Percentiles rank a stretch among this genome's conserved stretches.
These are phyloP conservation scores for Gallinago media DNA, from an alignment of 2,113 vertebrate genomes.

Conservation along the genomic window DNA sequence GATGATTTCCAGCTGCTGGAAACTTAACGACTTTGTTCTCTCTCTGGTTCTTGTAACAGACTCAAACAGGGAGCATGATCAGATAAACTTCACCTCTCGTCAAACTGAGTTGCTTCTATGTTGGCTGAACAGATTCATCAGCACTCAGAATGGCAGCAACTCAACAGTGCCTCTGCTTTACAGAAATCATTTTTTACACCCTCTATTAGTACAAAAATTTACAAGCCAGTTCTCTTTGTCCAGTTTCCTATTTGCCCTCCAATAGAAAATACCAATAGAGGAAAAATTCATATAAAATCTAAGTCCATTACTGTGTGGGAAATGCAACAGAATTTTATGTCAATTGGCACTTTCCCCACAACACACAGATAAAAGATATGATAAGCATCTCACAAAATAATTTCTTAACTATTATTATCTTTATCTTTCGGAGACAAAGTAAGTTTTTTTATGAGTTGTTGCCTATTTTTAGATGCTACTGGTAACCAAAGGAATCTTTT, in stretches of 20 bases:
- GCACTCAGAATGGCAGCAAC: background rate
- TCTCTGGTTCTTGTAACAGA: background rate
- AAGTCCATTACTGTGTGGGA: background rate
- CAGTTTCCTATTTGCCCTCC: accelerated
- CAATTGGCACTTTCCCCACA: background rate
- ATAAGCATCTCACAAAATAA: background rate
- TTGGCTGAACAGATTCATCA: background rate
- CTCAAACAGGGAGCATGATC: background rate
- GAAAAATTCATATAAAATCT: background rate
- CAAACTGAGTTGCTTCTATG: background rate
- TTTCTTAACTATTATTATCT: background rate
- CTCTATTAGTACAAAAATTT: background rate
- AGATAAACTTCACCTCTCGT: background rate
- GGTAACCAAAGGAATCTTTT: background rate
- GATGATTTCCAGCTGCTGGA: background rate
- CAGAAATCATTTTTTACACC: background rate
- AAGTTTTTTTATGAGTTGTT: background rate
- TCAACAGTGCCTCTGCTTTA: background rate
- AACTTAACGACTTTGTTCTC: background rate
- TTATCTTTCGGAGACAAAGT: background rate
- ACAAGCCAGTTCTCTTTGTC: background rate
- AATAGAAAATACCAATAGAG: background rate
- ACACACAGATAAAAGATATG: background rate
- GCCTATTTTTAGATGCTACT: background rate
- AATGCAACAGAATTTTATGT: background rate